phyloP scores from a whole-genome alignment of 53 echinoderm and acorn worm genomes.

The Arbacia lixula region DNA sequence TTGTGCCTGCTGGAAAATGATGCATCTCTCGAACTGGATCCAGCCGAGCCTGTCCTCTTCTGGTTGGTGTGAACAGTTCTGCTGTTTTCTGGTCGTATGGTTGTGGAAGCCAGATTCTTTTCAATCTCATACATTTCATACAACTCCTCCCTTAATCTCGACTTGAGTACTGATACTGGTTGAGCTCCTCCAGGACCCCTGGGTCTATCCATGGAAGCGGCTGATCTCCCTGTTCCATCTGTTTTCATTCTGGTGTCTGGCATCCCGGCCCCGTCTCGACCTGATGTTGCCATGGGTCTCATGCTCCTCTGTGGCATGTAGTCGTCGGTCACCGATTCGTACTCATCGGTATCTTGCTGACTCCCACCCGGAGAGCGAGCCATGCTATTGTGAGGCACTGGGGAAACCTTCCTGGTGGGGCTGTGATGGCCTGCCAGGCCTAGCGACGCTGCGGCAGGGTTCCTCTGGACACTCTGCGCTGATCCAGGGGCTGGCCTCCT shows the following conservation, averaged over 20 bases:
- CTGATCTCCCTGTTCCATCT: constrained; percentile 53
- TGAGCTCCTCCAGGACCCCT: constrained; percentile 50
- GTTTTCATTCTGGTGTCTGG: constrained; percentile 25
- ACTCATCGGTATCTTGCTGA: constrained; percentile 23
- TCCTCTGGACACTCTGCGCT: constrained; percentile 56
- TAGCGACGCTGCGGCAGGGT: constrained; percentile 1
- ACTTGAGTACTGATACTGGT: constrained; percentile 84
- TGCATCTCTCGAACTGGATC: constrained; percentile 3
- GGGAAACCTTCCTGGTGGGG: constrained; percentile 15
- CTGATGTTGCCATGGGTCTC: neutral
- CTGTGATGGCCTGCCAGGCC: constrained; percentile 25
- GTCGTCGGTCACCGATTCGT: constrained; percentile 5
- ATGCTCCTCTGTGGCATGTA: constrained; percentile 10
- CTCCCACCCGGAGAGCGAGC: constrained; percentile 40
- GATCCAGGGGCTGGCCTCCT: constrained; percentile 77
- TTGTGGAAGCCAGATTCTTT: constrained; percentile 83
- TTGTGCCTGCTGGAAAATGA: constrained; percentile 59
- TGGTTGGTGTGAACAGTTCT: constrained; percentile 42
- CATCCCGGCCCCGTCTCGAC: neutral
- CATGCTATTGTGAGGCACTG: constrained; percentile 45
- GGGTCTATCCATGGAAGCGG: constrained; percentile 41
- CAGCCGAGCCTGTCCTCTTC: neutral
- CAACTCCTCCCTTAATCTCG: constrained; percentile 71
- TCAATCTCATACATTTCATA: constrained; percentile 86
- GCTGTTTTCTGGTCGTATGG: constrained; percentile 63